phyloP scores from a whole-genome alignment of 1,140 invertebrate species.

The Phymastichus coffea region DNA sequence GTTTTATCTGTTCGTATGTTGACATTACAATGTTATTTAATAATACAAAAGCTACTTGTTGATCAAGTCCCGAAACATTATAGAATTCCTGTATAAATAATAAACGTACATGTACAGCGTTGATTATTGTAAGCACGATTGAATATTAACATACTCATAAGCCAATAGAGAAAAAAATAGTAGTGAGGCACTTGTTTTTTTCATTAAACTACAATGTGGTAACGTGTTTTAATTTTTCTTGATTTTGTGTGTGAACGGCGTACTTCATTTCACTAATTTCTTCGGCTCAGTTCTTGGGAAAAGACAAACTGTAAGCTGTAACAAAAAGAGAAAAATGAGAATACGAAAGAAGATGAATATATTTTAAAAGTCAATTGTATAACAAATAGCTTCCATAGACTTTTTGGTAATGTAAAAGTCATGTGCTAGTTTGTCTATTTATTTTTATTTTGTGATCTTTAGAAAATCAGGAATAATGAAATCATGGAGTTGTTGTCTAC shows the following conservation, averaged over 20 bases:
- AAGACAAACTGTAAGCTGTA: conserved; percentile 16
- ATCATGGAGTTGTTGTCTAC: conserved; percentile 11
- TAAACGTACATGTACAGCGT: conserved; percentile 27
- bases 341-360: conserved; percentile 11
- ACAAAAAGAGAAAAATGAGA: conserved; percentile 11
- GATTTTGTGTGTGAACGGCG: background rate
- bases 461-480: conserved; percentile 8
- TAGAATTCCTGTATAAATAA: conserved; percentile 29
- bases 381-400: conserved; percentile 14
- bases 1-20: conserved; percentile 6
- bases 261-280: background rate
- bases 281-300: conserved; percentile 11
- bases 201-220: background rate
- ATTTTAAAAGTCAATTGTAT: conserved; percentile 18
- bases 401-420: conserved; percentile 10
- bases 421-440: conserved; percentile 17
- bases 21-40: background rate
- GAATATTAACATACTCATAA: conserved; percentile 10
- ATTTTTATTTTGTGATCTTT: conserved; percentile 16
- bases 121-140: conserved; percentile 25
- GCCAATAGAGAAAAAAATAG: background rate
- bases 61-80: conserved; percentile 19
- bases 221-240: background rate
- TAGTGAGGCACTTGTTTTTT: conserved; percentile 17
- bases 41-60: conserved; percentile 20